A percentile compares a stretch with the other conserved stretches of the same genome.
Conservation (phyloP, 2,113 vertebrate species). For the Gasterosteus nipponicus region DNA sequence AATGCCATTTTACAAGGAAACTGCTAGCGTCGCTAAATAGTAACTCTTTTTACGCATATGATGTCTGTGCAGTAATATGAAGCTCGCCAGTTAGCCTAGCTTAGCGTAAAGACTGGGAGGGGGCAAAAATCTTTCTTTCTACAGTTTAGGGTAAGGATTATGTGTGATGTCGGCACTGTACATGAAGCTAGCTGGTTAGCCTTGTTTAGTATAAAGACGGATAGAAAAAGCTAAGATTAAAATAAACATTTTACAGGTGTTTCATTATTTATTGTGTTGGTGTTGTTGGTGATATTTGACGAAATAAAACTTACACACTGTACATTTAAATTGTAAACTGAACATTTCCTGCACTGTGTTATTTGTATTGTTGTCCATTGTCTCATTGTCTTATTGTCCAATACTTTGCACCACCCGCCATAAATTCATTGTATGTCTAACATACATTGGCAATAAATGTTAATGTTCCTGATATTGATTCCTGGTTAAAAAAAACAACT, state of each 20-base stretch:
- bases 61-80: background rate
- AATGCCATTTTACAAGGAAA: no score
- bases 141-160: background rate
- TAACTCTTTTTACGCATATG: background rate
- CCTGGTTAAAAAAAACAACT: background rate
- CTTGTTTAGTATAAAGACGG: background rate
- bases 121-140: background rate
- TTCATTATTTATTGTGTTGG: slow-evolving; percentile 10
- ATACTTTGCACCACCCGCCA: no score
- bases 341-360: no score
- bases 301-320: background rate
- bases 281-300: background rate
- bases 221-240: background rate
- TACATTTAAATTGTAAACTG: no score
- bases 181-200: background rate
- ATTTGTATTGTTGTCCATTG: no score
- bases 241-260: background rate
- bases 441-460: no score
- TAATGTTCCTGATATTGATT: no score
- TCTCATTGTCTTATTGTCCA: no score
- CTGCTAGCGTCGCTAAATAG: background rate
- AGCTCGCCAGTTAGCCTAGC: background rate
- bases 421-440: no score
- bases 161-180: background rate
- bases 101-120: background rate